These are phyloP conservation scores for Psophia crepitans DNA, from an alignment of 2,113 vertebrate genomes.

Conservation along the genomic window DNA sequence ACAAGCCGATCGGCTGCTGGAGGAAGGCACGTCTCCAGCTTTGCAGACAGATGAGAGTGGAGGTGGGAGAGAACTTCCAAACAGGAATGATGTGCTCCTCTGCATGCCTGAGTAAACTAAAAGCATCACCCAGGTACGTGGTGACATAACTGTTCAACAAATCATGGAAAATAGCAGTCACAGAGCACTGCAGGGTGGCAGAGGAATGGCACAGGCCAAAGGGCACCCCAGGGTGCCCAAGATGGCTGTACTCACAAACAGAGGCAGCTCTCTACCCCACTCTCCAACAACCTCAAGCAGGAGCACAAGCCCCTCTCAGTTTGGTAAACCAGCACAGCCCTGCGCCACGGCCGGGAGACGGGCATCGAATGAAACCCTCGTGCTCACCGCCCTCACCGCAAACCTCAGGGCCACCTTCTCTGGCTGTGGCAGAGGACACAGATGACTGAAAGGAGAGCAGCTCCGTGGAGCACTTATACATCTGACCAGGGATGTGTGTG, in stretches of 20 bases:
- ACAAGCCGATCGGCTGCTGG: background rate
- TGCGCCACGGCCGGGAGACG: rapidly evolving
- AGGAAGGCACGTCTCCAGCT: background rate
- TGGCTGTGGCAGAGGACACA: background rate
- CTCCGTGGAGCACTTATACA: background rate
- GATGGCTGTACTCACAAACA: background rate
- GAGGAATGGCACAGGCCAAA: background rate
- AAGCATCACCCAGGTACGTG: background rate
- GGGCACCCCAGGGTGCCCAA: background rate
- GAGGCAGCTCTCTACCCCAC: background rate
- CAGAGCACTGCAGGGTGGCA: rapidly evolving
- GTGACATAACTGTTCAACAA: background rate
- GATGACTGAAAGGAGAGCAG: background rate
- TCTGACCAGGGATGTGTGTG: rapidly evolving
- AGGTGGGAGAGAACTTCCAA: background rate
- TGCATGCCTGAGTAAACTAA: rapidly evolving
- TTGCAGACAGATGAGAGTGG: background rate
- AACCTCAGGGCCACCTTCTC: background rate
- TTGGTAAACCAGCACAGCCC: background rate
- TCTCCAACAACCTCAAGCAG: background rate
- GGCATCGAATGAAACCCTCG: background rate
- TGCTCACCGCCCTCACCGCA: background rate
- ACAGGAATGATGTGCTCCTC: background rate
- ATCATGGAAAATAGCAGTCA: rapidly evolving
- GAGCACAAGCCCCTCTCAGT: background rate